Base-by-base conservation (phyloP, 2,797 vertebrate genomes). In the Tangara arthus region DNA sequence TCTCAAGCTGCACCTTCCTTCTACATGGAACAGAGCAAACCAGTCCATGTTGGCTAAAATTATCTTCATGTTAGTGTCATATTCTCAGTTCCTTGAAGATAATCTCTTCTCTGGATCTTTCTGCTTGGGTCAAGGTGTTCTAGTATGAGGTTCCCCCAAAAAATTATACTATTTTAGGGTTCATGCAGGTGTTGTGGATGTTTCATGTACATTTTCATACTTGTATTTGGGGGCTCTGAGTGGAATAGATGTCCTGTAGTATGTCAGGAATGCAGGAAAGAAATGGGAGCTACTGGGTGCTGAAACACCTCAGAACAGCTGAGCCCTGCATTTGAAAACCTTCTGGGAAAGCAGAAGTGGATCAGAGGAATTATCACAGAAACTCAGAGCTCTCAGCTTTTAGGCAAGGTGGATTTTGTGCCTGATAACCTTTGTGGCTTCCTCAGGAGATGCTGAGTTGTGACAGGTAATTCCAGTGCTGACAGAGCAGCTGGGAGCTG, bases 131-230 rank as follows among this genome's bases (percentile, higher is more conserved):
- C 11, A 41, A 32, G 26, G 11, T 55, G 8, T n/a, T 78, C 6
- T 2, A 12, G 9, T 20, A 11, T 12, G 52, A 77, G 22, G 14
- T 12, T 66, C 22, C 28, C 28, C 35, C 2, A 5, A 27, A 4
- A 75, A 15, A 61, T 4, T 18, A 41, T 27, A 64, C 21, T 7
- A 2, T 47, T 68, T 13, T 17, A 14, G 35, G 13, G 10, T 71
- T 71, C 12, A 0, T 46, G 18, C 15, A 35, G 17, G 1, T 70
- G 20, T 71, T 65, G 8, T 0, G 11, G 16, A 2, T n/a, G 5
- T 64, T 60, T 28, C 1, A 0, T 11, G 6, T 10, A 1, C 4
- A 0, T 52, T 82, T 41, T 12, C 30, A 17, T 30, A 8, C 18
- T 56, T 16, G 8, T 22, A 1, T 50, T 35, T 26, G 22, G 3